Base-by-base conservation (phyloP, 2,888 invertebrate species). In the Athetis lepigone region DNA sequence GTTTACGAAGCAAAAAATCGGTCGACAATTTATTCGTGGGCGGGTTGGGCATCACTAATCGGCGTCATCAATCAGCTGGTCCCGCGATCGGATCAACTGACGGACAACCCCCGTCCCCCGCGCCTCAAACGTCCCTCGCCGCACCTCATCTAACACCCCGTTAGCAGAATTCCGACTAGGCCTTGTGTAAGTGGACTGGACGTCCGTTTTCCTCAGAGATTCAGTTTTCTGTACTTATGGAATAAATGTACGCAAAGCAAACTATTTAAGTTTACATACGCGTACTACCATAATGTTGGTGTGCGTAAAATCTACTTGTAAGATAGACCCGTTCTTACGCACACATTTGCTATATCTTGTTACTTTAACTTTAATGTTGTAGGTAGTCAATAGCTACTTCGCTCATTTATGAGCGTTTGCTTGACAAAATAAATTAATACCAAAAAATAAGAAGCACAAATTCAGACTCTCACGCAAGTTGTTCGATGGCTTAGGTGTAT, bases 1-100 rank as follows among this genome's bases (percentile, higher is more conserved):
- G 88, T 91, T 88, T 88, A 85, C 85, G 84, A 85, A 87, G 90
- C 88, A 92, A 93, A 93, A 92, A 94, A 92, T 87, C 70, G 90
- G 85, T 90, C 90, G 90, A 91, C 92, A 93, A 94, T 93, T 93
- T 94, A 94, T 94, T 92, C 92, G 87, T 87, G 88, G 88, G 88
- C 90, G 91, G 90, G 90, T 88, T 90, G 92, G 92, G 91, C 93
- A 92, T 92, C 94, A 92, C 93, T 94, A 94, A 95, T 94, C 94
- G 94, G 90, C 88, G 91, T 92, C 94, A 95, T 95, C 94, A 94
- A 95, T 95, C 94, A 94, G 93, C 87, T 87, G 82, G 88, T 86
- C 85, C 81, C 86, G 85, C 83, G 91, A 92, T 92, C 92, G 91
- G 93, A 93, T 93, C 93, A 89, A 91, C 91, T 90, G 92, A 90